These are phyloP conservation scores for Agonum fuliginosum DNA, from an alignment of 2,888 invertebrate species.

Conservation along the genomic window DNA sequence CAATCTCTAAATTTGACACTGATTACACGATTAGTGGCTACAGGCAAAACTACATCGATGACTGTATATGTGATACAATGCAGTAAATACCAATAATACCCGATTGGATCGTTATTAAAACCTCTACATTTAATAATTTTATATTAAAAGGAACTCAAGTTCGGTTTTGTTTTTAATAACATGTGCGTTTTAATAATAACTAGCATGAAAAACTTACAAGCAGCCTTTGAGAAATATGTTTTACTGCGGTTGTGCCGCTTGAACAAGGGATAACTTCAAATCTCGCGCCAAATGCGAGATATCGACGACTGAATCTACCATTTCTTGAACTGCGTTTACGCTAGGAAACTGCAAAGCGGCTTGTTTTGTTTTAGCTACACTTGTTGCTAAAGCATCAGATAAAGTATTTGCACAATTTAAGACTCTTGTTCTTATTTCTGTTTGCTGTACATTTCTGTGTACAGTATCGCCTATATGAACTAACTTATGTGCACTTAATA, in stretches of 20 bases:
- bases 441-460: conserved; percentile 87
- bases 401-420: conserved; percentile 86
- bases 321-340: conserved; percentile 91
- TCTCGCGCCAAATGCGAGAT: conserved; percentile 90
- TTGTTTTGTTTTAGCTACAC: conserved; percentile 91
- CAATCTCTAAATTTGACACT: conserved; percentile 50
- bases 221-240: conserved; percentile 16
- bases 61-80: conserved; percentile 35
- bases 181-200: conserved; percentile 40
- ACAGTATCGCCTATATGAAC: conserved; percentile 96
- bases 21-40: conserved; percentile 49
- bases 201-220: conserved; percentile 35
- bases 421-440: conserved; percentile 83
- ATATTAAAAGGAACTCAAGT: conserved; percentile 52
- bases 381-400: conserved; percentile 86
- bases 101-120: conserved; percentile 10
- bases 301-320: conserved; percentile 93
- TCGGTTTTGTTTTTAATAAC: conserved; percentile 41
- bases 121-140: conserved; percentile 30
- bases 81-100: conserved; percentile 37
- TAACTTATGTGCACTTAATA: conserved; percentile 93
- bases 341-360: conserved; percentile 95
- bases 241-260: conserved; percentile 78
- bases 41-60: conserved; percentile 56
- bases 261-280: conserved; percentile 83